Percentiles rank a stretch among this genome's conserved stretches.
Conservation (phyloP, 2,113 vertebrate species). For the Myrmophylax atrothorax region DNA sequence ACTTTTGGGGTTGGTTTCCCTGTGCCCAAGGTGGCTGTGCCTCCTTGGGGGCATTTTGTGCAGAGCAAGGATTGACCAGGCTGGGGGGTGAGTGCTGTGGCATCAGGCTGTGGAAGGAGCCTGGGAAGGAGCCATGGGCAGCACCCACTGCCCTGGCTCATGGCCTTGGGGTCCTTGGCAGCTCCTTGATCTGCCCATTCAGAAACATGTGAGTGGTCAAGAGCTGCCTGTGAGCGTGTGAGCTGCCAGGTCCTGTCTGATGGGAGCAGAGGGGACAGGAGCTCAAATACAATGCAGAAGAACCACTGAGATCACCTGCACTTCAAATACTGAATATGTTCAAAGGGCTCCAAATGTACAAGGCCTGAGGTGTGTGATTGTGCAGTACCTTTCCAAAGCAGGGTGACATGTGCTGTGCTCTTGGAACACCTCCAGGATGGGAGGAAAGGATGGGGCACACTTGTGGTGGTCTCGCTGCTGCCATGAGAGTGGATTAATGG, state of each 20-base stretch:
- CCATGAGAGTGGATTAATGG: fast-evolving
- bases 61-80: background rate
- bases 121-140: background rate
- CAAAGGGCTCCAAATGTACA: background rate
- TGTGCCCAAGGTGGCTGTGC: background rate
- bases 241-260: background rate
- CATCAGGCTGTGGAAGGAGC: background rate
- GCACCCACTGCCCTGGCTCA: background rate
- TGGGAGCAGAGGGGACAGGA: background rate
- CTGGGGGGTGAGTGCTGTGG: background rate
- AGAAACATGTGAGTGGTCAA: background rate
- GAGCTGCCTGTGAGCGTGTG: background rate
- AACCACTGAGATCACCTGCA: background rate
- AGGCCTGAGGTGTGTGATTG: background rate
- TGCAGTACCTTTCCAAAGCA: background rate
- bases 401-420: fast-evolving
- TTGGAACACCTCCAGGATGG: background rate
- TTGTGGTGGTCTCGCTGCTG: background rate
- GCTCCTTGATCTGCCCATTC: background rate
- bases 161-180: background rate
- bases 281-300: background rate
- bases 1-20: background rate
- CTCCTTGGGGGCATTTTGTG: background rate
- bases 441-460: background rate
- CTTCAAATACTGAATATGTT: background rate